Percentiles rank a stretch among this genome's conserved stretches.
These are phyloP conservation scores for Dichetophora obliterata DNA, from an alignment of 2,888 invertebrate genomes.

Conservation along the genomic window DNA sequence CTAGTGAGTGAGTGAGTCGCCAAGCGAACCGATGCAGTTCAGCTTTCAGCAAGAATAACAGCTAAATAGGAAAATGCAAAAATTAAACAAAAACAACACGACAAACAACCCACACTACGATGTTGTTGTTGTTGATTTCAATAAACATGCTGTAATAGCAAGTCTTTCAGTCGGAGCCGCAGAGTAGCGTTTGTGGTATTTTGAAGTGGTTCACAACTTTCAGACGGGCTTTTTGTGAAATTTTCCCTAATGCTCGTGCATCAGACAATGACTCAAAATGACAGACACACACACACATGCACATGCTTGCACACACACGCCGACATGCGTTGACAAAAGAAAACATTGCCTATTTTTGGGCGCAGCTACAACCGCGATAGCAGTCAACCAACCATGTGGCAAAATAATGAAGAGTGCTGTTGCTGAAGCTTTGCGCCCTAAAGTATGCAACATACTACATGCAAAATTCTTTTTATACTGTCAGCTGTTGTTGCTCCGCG, in stretches of 20 bases:
- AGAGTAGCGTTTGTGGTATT: not conserved
- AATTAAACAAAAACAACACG: too few species aligned
- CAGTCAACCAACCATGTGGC: slow-evolving; percentile 7
- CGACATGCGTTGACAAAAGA: not conserved
- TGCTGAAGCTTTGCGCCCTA: not conserved
- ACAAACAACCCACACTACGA: not conserved
- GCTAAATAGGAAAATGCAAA: too few species aligned
- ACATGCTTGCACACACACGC: not conserved
- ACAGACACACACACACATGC: slow-evolving; percentile 1
- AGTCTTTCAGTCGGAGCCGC: not conserved
- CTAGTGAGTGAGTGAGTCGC: too few species aligned
- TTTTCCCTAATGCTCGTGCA: not conserved
- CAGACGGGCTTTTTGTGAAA: slow-evolving; percentile 9
- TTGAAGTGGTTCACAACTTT: slow-evolving; percentile 10
- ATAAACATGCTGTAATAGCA: not conserved
- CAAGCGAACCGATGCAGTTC: too few species aligned
- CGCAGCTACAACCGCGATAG: not conserved
- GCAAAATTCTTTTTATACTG: not conserved
- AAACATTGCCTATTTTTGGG: slow-evolving; percentile 6
- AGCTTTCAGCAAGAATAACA: too few species aligned
- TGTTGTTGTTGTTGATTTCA: not conserved
- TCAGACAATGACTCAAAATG: not conserved
- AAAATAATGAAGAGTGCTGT: slow-evolving; percentile 23
- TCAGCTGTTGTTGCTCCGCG: not conserved
- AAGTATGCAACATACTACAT: slow-evolving; percentile 13